Evolutionary conservation across 2,888 invertebrate genomes (phyloP).

Genomic region (Platycheirus albimanus): DNA sequence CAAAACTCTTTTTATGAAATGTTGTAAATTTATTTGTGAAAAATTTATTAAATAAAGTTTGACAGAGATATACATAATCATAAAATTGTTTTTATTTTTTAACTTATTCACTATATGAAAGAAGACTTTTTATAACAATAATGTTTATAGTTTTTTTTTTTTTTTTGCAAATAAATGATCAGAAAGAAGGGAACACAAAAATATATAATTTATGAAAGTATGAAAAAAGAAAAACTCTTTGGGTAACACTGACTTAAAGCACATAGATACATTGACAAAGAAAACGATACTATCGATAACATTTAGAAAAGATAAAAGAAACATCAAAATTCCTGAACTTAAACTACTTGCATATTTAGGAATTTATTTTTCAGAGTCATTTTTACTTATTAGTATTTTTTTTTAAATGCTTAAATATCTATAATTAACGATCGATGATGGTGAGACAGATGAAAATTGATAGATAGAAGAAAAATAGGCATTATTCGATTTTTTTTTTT

Average conservation of each 20-base stretch:
- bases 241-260: conserved; percentile 57
- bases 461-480: neutral
- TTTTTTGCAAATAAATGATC: conserved; percentile 13
- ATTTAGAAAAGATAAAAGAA: conserved; percentile 9
- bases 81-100: conserved; percentile 15
- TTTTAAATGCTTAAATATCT: conserved; percentile 43
- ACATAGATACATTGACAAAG: conserved; percentile 15
- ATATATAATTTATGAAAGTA: conserved; percentile 13
- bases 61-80: conserved; percentile 54
- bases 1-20: conserved; percentile 36
- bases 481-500: conserved; percentile 8
- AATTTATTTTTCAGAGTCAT: conserved; percentile 35
- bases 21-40: conserved; percentile 65
- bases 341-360: conserved; percentile 49
- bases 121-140: conserved; percentile 33
- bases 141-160: neutral
- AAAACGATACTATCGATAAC: conserved; percentile 8
- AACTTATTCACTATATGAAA: conserved; percentile 54
- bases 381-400: neutral
- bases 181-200: conserved; percentile 6
- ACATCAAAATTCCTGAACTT: too few relatives aligned
- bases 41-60: conserved; percentile 57
- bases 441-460: conserved; percentile 10
- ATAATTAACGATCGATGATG: conserved; percentile 45
- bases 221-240: conserved; percentile 36